Evolutionary conservation across 2,113 vertebrate species (phyloP), one percentile per base, ranked within the genome.

Genomic region (Campylorhamphus procurvoides): DNA sequence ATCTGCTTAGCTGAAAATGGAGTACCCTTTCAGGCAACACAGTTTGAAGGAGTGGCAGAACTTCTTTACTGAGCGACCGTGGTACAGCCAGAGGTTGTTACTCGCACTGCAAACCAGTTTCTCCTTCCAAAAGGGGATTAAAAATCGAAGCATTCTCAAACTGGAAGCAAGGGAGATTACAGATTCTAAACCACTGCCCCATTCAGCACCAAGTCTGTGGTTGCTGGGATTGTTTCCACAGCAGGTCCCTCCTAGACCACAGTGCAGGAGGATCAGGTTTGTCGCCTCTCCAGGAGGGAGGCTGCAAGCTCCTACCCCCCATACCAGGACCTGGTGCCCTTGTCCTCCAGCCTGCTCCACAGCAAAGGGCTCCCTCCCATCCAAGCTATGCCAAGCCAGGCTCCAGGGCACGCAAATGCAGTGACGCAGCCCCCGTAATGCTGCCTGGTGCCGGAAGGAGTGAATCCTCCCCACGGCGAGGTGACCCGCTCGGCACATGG

Each of bases 401-500:
- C 83, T 56, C 4, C 10, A 20, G 93, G 64, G 55, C 72, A 49
- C 1, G 86, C 56, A 56, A 31, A 87, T 3, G 25, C 12, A 29
- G 72, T 13, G 71, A 86, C 6, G 58, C 42, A 37, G 92, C 29
- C 63, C 8, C 37, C 23, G 10, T 2, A n/a, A 84, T 60, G 85
- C 80, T 10, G 73, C 55, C 5, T 0, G 16, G 63, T 40, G 94
- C 94, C 82, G 66, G 96, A 95, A 97, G 97, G 96, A 96, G 90
- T n/a, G 81, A 64, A 85, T 91, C 83, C 63, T 94, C 93, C 91
- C 95, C 96, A 58, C n/a, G 58, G 93, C 31, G 95, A 94, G 96
- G 97, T 81, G 98, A 97, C 97, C 97, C 78, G 96, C 97, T 95
- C 49, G 68, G 97, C 97, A 98, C 98, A 97, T 91, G 98, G 97